Base-by-base conservation (phyloP, 2,113 vertebrate genomes). In the Ochotona princeps region DNA sequence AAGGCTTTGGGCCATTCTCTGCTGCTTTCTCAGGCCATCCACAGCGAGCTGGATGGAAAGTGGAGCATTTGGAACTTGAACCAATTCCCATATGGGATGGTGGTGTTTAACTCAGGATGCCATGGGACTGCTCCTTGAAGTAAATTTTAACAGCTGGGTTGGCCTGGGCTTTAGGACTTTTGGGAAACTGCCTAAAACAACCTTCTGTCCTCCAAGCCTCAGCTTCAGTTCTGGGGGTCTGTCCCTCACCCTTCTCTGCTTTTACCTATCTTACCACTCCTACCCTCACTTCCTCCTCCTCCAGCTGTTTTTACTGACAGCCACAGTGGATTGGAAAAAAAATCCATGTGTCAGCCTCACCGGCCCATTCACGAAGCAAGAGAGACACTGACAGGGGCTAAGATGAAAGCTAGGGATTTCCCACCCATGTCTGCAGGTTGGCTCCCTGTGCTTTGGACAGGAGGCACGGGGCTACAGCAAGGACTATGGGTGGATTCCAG, bases 101-200 rank as follows among this genome's bases (percentile, higher is more conserved):
- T 44, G 38, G 3, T 44, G 38, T 6, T 44, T 44, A 44, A 44
- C 38, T 44, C 38, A 44, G 4, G 3, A 44, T 44, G 38, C 38
- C 38, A 44, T 44, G 38, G 38, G 38, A 6, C 38, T 44, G 38
- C 3, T 44, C 38, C 38, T 44, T 44, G 38, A 44, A 44, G 54
- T 57, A 18, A 57, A 65, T 85, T 38, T 83, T 51, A 30, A n/a
- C 17, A 74, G 65, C 2, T 21, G 18, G 54, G 51, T 17, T 54
- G 69, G n/a, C 54, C 80, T 84, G 75, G 25, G 7, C 82, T 74
- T 88, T 38, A 65, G 54, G 63, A 83, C 73, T 70, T 54, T 70
- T 69, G 76, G 28, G 60, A 70, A n/a, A 72, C 5, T 13, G 57
- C 23, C 21, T 12, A 35, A 69, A 79, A 44, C 10, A 60, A 12